Base-by-base conservation (phyloP, 2,113 vertebrate genomes). In the Calyptomena viridis region DNA sequence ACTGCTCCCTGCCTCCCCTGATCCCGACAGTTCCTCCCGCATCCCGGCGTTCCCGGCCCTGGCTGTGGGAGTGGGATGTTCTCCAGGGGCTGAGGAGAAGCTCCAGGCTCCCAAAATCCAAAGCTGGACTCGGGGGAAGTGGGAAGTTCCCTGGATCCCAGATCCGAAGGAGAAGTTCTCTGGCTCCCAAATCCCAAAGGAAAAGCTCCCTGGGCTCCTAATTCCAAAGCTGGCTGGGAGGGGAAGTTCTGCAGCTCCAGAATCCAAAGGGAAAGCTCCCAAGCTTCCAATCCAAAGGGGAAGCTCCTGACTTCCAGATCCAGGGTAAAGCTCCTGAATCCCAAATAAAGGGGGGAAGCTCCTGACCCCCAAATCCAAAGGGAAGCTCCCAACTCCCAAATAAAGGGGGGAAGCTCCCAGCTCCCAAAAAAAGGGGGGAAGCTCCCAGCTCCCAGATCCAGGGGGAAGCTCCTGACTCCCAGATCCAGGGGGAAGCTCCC, bases 41-140 rank as follows among this genome's bases (percentile, higher is more conserved):
- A 67, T 7, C 25, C 52, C 44, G 1, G 42, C 15, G 53, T 7
- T 18, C 21, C 5, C 0, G 9, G n/a, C n/a, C n/a, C n/a, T n/a
- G n/a, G n/a, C n/a, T n/a, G n/a, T n/a, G n/a, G 24, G 55, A 77
- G 18, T 1, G 6, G 44, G 77, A 28, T 44, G 60, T 19, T 67
- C n/a, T 60, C 23, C 23, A 7, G 35, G 20, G 58, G n/a, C n/a
- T 25, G n/a, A 35, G 13, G 14, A 28, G 24, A 9, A 56, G n/a
- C 13, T 64, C 62, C 28, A 3, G 2, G 46, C 21, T 46, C 44
- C 23, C 71, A 56, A 8, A 8, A 46, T 3, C 13, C 37, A 4
- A 31, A 5, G 50, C 31, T 10, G 5, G 18, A 28, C 24, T 28
- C 24, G 64, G 64, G 35, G 27, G 39, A n/a, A n/a, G n/a, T n/a